A percentile compares a stretch with the other conserved stretches of the same genome.
phyloP scores from a whole-genome alignment of 2,888 invertebrate species.

The Sisyra nigra region DNA sequence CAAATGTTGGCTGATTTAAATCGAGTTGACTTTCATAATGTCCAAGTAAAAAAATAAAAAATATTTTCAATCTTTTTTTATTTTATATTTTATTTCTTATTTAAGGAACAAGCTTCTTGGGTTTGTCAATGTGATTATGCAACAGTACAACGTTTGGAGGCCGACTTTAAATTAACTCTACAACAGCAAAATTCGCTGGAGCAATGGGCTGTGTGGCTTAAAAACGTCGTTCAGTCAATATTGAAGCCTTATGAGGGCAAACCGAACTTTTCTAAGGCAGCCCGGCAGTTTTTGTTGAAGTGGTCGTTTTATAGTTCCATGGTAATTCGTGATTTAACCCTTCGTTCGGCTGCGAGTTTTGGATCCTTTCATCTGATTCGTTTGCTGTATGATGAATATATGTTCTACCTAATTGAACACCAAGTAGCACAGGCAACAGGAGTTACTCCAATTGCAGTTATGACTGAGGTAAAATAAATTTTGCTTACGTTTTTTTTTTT shows the following conservation, averaged over 20 bases:
- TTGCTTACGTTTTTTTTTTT: background rate
- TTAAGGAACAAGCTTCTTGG: constrained; percentile 73
- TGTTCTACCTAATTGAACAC: constrained; percentile 96
- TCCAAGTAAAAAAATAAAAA: constrained; percentile 44
- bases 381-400: constrained; percentile 95
- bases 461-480: constrained; percentile 49
- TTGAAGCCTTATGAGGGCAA: constrained; percentile 78
- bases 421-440: constrained; percentile 83
- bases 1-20: constrained; percentile 95
- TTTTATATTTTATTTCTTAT: constrained; percentile 4
- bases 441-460: constrained; percentile 89
- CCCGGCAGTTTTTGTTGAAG: constrained; percentile 85
- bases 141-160: constrained; percentile 66
- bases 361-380: constrained; percentile 98
- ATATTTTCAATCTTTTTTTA: background rate
- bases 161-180: constrained; percentile 82
- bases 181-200: constrained; percentile 88
- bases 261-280: constrained; percentile 67
- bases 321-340: constrained; percentile 92
- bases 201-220: constrained; percentile 97
- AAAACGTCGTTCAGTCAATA: constrained; percentile 79
- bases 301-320: constrained; percentile 99
- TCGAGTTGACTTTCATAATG: constrained; percentile 95
- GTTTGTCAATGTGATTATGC: constrained; percentile 89
- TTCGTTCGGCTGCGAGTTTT: constrained; percentile 93